Evolutionary conservation across 1,140 invertebrate genomes (phyloP), one percentile per base, ranked within the genome.

Genomic region (Drosophila mojavensis): DNA sequence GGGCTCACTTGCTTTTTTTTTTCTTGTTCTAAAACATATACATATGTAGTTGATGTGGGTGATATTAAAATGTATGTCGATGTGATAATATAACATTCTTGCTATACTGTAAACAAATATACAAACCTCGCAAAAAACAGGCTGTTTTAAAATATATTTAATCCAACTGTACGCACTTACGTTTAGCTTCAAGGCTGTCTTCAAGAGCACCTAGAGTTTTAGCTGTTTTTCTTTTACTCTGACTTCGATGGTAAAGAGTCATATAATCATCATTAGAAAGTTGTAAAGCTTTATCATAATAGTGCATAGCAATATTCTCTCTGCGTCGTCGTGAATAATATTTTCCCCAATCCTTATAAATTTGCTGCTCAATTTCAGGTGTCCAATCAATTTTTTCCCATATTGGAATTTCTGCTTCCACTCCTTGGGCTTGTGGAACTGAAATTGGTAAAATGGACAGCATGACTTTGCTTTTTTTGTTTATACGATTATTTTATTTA

Each of bases 281-380:
- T 0, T 65, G 47, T 43, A 79, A 47, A 3, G 90, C 90, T 28
- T 89, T 91, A 43, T 86, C 43, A 67, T 74, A 91, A 33, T 81
- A 91, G 17, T 83, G n/a, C 47, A 83, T 75, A 5, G 84, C 84
- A 48, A 76, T 73, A 20, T 69, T 80, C 43, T 81, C 71, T 15
- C 83, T 69, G 9, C 75, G 72, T 41, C 81, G 75, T 7, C 64
- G 71, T 11, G 78, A 78, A 56, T 91, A 91, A 28, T 81, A 86
- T 13, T 81, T 70, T 10, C 81, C 90, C 90, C 90, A 91, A 47
- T 91, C 89, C 48, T 69, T 85, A 47, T 86, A 91, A 26, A 91
- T 86, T n/a, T 67, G 48, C 41, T 73, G 75, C 33, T 86, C 75
- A 11, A 79, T 72, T 59, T 91, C 89, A 2, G 75, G 66, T 36